phyloP scores from a whole-genome alignment of 1,140 invertebrate genomes.

The Nylanderia fulva region DNA sequence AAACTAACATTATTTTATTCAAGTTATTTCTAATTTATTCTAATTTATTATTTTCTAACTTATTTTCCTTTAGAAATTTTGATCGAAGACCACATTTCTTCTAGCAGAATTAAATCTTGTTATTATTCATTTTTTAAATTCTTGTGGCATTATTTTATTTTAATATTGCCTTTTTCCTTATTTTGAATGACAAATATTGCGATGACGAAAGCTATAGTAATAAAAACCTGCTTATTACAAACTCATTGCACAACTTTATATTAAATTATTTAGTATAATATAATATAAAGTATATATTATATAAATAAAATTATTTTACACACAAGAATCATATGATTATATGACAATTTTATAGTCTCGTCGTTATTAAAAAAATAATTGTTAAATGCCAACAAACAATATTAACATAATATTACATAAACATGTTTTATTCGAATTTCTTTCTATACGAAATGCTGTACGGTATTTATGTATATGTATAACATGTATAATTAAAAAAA shows the following conservation, averaged over 20 bases:
- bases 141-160: background rate
- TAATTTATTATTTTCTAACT: no score
- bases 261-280: no score
- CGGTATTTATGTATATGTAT: no score
- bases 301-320: background rate
- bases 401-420: slow-evolving; percentile 37
- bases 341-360: slow-evolving; percentile 13
- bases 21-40: no score
- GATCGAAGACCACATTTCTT: background rate
- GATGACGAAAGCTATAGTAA: background rate
- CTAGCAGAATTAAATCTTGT: background rate
- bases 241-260: background rate
- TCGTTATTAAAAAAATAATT: background rate
- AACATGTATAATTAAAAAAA: background rate
- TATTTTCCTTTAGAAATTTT: background rate
- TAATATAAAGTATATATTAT: no score
- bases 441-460: background rate
- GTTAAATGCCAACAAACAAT: background rate
- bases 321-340: background rate
- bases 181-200: background rate
- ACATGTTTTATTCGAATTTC: background rate
- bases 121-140: background rate
- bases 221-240: background rate
- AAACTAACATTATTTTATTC: background rate
- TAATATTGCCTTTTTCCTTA: background rate